Evolutionary conservation across 1,140 invertebrate genomes (phyloP).

Genomic region (Babylonia areolata): DNA sequence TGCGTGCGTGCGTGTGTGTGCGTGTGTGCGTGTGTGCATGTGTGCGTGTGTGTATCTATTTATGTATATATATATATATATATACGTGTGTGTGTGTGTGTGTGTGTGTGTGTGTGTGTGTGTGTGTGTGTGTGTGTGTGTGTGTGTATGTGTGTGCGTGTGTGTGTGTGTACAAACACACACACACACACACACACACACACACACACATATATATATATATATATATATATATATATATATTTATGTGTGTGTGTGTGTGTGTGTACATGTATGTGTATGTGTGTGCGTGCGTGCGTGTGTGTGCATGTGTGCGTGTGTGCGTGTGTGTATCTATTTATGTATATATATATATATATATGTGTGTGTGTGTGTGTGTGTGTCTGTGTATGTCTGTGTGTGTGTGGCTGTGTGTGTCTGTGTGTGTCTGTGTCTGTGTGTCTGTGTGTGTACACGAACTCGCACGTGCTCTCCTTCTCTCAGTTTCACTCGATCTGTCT

Average conservation of each 20-base stretch:
- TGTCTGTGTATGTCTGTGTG: not conserved
- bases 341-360: not conserved
- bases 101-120: not conserved
- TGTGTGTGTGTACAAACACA: not conserved
- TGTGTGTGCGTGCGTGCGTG: not conserved
- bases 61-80: too few species aligned
- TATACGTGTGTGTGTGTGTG: not conserved
- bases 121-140: not conserved
- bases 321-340: not conserved
- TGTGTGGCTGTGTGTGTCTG: too few species aligned
- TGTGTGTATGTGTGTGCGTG: not conserved
- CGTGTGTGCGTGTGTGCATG: not conserved
- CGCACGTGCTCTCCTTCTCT: too few species aligned
- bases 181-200: too few species aligned
- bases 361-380: not conserved
- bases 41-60: not conserved
- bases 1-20: not conserved
- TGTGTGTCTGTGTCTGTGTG: not conserved
- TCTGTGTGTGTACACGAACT: not conserved
- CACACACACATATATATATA: not conserved
- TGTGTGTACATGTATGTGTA: too few species aligned
- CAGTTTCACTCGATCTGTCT: too few species aligned
- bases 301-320: not conserved
- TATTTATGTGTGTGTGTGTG: too few species aligned
- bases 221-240: not conserved